Conservation (phyloP, 2,888 invertebrate genomes). For the Fissipunctia ypsillon region DNA sequence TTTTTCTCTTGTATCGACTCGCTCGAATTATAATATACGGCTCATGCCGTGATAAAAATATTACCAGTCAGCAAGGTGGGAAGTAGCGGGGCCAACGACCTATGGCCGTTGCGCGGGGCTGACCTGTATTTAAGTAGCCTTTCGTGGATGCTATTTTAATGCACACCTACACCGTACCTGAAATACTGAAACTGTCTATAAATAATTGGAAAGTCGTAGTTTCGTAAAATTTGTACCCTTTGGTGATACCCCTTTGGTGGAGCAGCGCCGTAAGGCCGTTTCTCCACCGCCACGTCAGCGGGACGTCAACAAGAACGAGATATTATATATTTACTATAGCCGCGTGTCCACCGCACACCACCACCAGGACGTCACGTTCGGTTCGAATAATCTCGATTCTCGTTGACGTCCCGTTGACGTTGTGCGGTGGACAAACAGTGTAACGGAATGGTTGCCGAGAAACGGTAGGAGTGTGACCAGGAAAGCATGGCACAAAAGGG, state of each 20-base stretch:
- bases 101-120: too few species aligned
- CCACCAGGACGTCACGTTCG: too few species aligned
- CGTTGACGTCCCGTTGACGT: too few species aligned
- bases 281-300: too few species aligned
- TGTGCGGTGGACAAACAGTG: too few species aligned
- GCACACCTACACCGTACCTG: neutral
- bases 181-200: too few species aligned
- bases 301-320: too few species aligned
- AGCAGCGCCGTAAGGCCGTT: neutral
- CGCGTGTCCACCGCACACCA: too few species aligned
- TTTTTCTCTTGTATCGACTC: neutral
- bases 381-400: too few species aligned
- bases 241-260: neutral
- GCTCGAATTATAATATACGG: neutral
- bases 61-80: neutral
- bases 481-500: neutral
- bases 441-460: neutral
- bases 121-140: neutral
- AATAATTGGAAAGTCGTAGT: neutral
- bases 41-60: neutral
- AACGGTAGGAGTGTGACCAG: neutral
- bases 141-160: neutral
- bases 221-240: too few species aligned
- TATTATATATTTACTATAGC: too few species aligned
- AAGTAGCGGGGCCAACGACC: too few species aligned